Conservation (phyloP, 1,140 invertebrate genomes). For the Sarcophaga peregrina region DNA sequence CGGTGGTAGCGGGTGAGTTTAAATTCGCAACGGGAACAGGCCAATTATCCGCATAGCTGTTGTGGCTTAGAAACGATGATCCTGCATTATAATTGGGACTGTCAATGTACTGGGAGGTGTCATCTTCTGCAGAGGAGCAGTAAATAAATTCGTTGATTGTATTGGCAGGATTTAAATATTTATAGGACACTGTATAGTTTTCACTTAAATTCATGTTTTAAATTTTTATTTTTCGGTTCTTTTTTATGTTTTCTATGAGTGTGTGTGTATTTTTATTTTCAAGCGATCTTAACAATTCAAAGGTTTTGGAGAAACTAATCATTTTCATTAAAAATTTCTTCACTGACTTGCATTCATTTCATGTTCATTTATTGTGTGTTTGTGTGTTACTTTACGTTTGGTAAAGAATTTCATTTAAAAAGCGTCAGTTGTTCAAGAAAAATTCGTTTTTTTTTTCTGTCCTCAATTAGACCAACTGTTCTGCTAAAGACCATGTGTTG, state of each 20-base stretch:
- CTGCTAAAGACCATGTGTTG: slow-evolving; percentile 40
- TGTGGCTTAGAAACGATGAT: background rate
- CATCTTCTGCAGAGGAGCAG: slow-evolving; percentile 42
- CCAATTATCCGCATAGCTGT: slow-evolving; percentile 26
- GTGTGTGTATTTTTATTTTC: background rate
- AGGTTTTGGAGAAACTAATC: slow-evolving; percentile 23
- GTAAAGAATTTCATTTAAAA: background rate
- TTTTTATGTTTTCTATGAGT: background rate
- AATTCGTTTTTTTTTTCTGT: background rate
- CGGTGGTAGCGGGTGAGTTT: background rate
- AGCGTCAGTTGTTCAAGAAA: slow-evolving; percentile 16
- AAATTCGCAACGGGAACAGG: background rate
- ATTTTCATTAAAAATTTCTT: background rate
- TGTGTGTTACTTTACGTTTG: too few species aligned
- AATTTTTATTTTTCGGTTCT: background rate
- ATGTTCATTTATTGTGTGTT: background rate
- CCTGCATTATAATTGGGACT: slow-evolving; percentile 40
- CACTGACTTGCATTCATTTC: slow-evolving; percentile 17
- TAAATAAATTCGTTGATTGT: slow-evolving; percentile 28
- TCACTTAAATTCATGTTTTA: slow-evolving; percentile 25
- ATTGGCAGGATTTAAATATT: background rate
- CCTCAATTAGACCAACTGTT: slow-evolving; percentile 46
- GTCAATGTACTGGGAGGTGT: slow-evolving; percentile 31
- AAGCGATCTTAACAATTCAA: slow-evolving; percentile 1
- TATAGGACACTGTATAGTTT: background rate